phyloP scores from a whole-genome alignment of 2,113 vertebrate species.

The Actenoides hombroni region DNA sequence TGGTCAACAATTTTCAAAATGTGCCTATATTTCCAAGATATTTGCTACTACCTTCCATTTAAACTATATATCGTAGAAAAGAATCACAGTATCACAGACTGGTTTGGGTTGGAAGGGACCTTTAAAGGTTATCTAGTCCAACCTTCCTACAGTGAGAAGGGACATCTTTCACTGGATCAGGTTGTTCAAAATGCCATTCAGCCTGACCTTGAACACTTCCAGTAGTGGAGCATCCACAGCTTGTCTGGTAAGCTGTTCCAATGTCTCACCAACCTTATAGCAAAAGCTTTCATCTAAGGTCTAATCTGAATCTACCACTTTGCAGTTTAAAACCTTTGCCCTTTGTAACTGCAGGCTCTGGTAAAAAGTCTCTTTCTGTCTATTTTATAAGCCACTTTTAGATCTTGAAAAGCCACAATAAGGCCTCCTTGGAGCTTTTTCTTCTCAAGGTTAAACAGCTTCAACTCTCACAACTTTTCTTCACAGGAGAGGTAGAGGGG shows the following conservation, averaged over 20 bases:
- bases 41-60: too few species aligned
- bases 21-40: too few species aligned
- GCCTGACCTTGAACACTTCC: neutral
- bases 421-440: neutral
- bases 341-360: neutral
- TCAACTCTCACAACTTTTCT: neutral
- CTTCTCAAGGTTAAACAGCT: rapidly evolving
- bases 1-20: too few species aligned
- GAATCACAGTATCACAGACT: neutral
- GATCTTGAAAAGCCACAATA: neutral
- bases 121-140: neutral
- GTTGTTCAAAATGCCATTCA: neutral
- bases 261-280: neutral
- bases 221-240: neutral
- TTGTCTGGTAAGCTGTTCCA: neutral
- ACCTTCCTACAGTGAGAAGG: rapidly evolving
- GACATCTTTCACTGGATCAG: neutral
- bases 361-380: neutral
- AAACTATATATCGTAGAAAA: too few species aligned
- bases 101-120: neutral
- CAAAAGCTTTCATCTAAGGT: neutral
- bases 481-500: neutral
- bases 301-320: neutral
- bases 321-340: neutral
- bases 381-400: neutral